phyloP scores from a whole-genome alignment of 2,113 vertebrate genomes.

The Barnardius zonarius region DNA sequence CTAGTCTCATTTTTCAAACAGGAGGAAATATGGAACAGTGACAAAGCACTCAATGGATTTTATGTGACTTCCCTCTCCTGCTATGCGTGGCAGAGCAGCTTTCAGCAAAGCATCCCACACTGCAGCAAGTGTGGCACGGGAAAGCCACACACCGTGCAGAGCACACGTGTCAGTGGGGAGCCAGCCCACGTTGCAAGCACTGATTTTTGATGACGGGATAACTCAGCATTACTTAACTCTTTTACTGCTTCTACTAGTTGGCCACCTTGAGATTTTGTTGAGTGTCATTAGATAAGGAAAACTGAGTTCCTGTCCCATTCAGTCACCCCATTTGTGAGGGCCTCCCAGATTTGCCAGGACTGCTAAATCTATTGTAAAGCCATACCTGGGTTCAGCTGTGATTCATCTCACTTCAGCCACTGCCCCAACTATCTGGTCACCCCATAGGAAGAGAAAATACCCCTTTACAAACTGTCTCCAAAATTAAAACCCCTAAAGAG shows the following conservation, averaged over 20 bases:
- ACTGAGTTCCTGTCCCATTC: not conserved
- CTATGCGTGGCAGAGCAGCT: fast-evolving
- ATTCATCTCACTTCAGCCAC: not conserved
- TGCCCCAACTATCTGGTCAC: not conserved
- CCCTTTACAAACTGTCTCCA: not conserved
- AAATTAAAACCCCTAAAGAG: not conserved
- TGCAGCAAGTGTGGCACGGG: not conserved
- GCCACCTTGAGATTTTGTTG: not conserved
- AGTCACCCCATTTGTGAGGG: no score
- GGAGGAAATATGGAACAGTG: not conserved
- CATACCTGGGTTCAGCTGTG: not conserved
- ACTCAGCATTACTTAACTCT: not conserved
- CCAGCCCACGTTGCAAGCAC: not conserved
- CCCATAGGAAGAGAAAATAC: not conserved
- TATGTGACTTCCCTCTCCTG: not conserved
- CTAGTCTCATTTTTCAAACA: not conserved
- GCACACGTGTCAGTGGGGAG: not conserved
- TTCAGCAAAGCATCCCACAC: not conserved
- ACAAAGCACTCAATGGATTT: not conserved
- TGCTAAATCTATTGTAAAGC: not conserved
- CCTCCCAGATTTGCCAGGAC: not conserved
- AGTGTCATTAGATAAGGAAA: not conserved
- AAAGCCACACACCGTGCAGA: not conserved
- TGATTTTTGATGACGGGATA: not conserved
- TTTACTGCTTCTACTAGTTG: not conserved